A percentile compares a stretch with the other conserved stretches of the same genome.
These are phyloP conservation scores for Carassius carassius DNA, from an alignment of 2,113 vertebrate genomes.

Conservation along the genomic window DNA sequence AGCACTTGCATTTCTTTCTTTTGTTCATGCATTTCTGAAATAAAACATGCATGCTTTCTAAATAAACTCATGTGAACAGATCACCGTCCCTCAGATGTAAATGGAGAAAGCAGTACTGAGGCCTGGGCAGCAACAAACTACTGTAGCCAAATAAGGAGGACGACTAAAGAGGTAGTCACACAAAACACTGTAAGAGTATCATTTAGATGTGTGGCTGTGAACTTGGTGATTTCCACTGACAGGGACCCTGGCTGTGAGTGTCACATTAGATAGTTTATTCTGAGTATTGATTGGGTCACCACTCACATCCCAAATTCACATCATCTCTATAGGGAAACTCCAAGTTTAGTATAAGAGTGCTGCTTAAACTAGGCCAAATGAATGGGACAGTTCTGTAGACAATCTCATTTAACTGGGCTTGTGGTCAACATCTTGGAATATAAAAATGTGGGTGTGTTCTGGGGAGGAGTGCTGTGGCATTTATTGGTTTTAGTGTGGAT, in stretches of 20 bases:
- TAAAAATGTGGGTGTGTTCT: constrained; percentile 35
- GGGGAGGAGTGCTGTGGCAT: constrained; percentile 23
- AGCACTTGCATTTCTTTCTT: not conserved
- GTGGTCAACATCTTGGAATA: constrained; percentile 31
- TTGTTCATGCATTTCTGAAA: not conserved
- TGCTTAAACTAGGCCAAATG: not conserved
- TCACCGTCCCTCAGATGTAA: constrained; percentile 71
- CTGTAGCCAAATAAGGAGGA: constrained; percentile 71
- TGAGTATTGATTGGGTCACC: not conserved
- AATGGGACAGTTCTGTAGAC: constrained; percentile 12
- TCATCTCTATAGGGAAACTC: not conserved
- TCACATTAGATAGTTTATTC: constrained; percentile 27
- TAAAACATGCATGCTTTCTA: not conserved
- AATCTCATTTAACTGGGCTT: constrained; percentile 26
- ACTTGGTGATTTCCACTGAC: constrained; percentile 58
- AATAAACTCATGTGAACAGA: not conserved
- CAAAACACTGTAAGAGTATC: constrained; percentile 1
- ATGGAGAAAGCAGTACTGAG: constrained; percentile 74
- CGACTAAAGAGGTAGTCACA: constrained; percentile 61
- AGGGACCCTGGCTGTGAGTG: constrained; percentile 37
- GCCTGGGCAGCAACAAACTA: constrained; percentile 72
- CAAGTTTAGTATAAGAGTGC: not conserved
- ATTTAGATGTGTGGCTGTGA: constrained; percentile 35
- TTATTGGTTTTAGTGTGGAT: constrained; percentile 18
- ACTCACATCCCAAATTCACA: constrained; percentile 1